phyloP scores from a whole-genome alignment of 2,113 vertebrate genomes.

The Pangasianodon hypophthalmus region DNA sequence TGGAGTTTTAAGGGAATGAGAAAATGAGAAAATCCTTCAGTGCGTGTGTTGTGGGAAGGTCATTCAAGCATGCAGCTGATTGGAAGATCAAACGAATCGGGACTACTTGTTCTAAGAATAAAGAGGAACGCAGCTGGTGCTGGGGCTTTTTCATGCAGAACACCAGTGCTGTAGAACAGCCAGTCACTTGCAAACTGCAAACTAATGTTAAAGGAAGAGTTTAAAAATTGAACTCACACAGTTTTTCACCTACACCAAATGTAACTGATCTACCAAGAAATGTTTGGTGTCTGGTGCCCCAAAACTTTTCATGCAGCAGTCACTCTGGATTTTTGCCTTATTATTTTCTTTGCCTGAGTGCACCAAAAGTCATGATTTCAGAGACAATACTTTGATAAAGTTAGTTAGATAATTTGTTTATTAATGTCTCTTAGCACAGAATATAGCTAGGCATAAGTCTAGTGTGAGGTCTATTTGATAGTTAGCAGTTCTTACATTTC shows the following conservation, averaged over 20 bases:
- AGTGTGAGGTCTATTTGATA: background rate
- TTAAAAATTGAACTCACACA: background rate
- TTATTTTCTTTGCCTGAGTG: background rate
- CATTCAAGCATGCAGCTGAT: constrained; percentile 36
- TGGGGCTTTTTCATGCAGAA: constrained; percentile 16
- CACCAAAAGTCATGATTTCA: background rate
- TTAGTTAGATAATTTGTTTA: background rate
- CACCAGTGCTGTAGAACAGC: background rate
- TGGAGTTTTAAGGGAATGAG: background rate
- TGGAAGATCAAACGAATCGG: constrained; percentile 39
- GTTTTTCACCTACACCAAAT: background rate
- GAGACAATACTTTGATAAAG: background rate
- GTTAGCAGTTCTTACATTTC: background rate
- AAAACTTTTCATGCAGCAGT: background rate
- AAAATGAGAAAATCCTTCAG: constrained; percentile 8
- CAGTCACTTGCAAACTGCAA: background rate
- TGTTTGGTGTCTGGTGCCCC: background rate
- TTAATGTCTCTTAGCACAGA: background rate
- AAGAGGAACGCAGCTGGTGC: constrained; percentile 22
- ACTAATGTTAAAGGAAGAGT: background rate
- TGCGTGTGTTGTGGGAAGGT: constrained; percentile 41
- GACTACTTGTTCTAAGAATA: constrained; percentile 35
- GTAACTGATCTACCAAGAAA: background rate
- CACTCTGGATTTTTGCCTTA: background rate
- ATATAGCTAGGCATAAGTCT: background rate